Percentiles rank a stretch among this genome's conserved stretches.
Conservation (phyloP, 92 coral and sea anemone species). For the Palythoa grandis region DNA sequence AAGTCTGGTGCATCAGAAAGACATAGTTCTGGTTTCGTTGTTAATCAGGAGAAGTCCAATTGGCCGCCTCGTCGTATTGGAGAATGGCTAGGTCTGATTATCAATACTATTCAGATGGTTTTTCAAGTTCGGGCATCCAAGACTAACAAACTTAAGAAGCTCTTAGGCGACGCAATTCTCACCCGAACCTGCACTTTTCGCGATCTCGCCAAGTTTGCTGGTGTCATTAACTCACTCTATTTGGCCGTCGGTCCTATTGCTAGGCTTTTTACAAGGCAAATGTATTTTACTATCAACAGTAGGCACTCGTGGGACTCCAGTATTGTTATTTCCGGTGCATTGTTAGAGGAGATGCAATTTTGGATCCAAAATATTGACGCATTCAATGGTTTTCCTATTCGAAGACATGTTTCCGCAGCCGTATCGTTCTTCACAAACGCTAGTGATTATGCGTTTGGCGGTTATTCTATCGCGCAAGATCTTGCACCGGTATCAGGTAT, state of each 20-base stretch:
- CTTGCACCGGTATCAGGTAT: not conserved
- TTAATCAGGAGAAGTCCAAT: conserved; percentile 8
- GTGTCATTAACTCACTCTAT: too few relatives aligned
- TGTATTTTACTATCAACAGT: not conserved
- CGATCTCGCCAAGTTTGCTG: too few relatives aligned
- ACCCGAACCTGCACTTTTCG: not conserved
- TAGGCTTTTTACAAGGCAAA: conserved; percentile 26
- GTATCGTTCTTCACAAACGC: not conserved
- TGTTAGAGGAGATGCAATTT: not conserved
- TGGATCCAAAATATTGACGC: conserved; percentile 11
- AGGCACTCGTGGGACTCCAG: conserved; percentile 36
- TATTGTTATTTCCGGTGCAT: conserved; percentile 4
- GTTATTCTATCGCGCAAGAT: not conserved
- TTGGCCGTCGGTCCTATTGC: not conserved
- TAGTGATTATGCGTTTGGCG: too few relatives aligned
- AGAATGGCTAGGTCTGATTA: not conserved
- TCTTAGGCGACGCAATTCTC: not conserved
- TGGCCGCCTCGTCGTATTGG: conserved; percentile 17
- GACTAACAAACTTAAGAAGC: not conserved
- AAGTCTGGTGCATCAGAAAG: not conserved
- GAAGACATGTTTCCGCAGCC: not conserved
- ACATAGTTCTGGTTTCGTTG: not conserved
- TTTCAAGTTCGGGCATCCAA: not conserved
- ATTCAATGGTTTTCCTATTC: not conserved
- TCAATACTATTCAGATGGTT: conserved; percentile 14